These are phyloP conservation scores for Alca torda DNA, from an alignment of 2,797 vertebrate genomes.

Conservation along the genomic window DNA sequence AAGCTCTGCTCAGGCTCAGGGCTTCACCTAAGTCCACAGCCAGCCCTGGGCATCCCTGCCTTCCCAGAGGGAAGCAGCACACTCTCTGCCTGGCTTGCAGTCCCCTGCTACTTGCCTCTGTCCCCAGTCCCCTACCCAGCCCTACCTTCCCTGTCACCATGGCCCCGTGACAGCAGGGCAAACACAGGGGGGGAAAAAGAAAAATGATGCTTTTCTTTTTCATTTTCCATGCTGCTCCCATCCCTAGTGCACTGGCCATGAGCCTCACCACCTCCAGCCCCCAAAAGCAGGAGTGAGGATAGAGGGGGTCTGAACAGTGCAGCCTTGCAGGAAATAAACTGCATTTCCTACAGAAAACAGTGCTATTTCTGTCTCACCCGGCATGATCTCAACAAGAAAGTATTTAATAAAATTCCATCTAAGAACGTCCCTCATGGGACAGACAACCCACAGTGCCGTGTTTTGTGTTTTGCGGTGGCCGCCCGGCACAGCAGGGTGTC, in stretches of 20 bases:
- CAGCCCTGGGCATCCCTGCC: neutral
- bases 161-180: neutral
- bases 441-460: fast-evolving
- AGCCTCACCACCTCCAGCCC: neutral
- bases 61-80: neutral
- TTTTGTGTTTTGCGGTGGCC: neutral
- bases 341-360: neutral
- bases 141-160: neutral
- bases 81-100: neutral
- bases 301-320: neutral
- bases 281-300: neutral
- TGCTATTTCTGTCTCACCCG: neutral
- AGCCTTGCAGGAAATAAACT: neutral
- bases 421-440: neutral
- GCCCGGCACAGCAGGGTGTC: neutral
- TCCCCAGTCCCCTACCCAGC: neutral
- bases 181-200: neutral
- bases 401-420: neutral
- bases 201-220: neutral
- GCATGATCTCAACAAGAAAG: neutral
- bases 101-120: neutral
- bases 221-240: neutral
- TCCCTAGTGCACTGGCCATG: neutral
- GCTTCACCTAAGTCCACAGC: neutral
- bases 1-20: conserved; percentile 2